Conservation (phyloP, 1,140 invertebrate genomes). For the Drosophila pectinifera region DNA sequence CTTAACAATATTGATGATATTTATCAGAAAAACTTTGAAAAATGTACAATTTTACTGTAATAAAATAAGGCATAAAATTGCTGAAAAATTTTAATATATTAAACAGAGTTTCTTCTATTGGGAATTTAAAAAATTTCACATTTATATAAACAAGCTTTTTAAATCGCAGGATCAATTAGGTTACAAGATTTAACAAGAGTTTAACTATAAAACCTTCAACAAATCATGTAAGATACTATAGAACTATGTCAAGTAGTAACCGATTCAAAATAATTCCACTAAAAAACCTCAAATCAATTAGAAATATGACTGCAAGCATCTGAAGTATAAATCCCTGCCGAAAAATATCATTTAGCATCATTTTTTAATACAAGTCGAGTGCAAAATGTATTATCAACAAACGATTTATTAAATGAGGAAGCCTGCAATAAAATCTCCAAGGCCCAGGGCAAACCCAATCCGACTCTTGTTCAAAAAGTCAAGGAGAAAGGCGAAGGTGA, state of each 20-base stretch:
- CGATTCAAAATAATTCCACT: not conserved
- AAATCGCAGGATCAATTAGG: too few relatives aligned
- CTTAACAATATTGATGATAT: not conserved
- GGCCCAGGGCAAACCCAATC: conserved; percentile 6
- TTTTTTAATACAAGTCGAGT: conserved; percentile 72
- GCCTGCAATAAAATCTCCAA: conserved; percentile 64
- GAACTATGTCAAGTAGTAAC: too few relatives aligned
- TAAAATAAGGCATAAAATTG: not conserved
- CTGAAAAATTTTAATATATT: too few relatives aligned
- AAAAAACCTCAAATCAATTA: not conserved
- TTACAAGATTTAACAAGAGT: too few relatives aligned
- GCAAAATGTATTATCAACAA: conserved; percentile 72
- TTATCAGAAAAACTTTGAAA: not conserved
- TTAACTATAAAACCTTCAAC: not conserved
- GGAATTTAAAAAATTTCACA: too few relatives aligned
- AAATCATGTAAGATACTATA: too few relatives aligned
- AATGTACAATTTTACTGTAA: not conserved
- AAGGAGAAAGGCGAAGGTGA: conserved; percentile 23
- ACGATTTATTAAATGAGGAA: conserved; percentile 76
- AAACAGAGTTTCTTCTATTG: too few relatives aligned
- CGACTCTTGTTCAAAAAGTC: conserved; percentile 20
- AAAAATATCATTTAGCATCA: conserved; percentile 11
- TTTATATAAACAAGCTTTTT: too few relatives aligned
- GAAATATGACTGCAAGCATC: too few relatives aligned
- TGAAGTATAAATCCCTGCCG: too few relatives aligned